phyloP scores from a whole-genome alignment of 2,113 vertebrate species.

The Penelope pileata region DNA sequence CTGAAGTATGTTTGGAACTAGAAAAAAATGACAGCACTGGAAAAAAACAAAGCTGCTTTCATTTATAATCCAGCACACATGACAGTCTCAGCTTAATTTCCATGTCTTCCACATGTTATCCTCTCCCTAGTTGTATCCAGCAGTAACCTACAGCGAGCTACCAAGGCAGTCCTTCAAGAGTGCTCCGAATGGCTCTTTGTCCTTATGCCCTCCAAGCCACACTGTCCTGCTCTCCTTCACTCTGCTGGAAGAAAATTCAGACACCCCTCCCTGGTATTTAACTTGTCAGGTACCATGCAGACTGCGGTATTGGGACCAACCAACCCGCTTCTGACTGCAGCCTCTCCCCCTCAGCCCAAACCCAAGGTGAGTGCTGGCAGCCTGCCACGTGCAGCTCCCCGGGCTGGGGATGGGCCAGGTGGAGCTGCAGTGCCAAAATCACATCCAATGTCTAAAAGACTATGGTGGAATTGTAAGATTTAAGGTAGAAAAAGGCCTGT shows the following conservation, averaged over 20 bases:
- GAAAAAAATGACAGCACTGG: neutral
- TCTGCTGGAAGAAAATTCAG: neutral
- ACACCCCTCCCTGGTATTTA: neutral
- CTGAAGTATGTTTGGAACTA: neutral
- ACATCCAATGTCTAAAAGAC: neutral
- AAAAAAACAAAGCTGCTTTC: neutral
- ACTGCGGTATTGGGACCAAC: neutral
- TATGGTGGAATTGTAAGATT: neutral
- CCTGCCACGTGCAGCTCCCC: neutral
- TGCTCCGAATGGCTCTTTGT: neutral
- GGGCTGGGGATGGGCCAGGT: neutral
- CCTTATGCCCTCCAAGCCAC: neutral
- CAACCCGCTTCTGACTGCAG: fast-evolving
- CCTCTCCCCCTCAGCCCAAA: neutral
- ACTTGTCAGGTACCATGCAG: neutral
- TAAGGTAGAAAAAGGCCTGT: neutral
- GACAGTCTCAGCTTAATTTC: neutral
- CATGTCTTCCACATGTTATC: neutral
- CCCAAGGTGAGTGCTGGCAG: neutral
- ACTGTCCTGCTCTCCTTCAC: neutral
- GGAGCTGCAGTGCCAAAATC: neutral
- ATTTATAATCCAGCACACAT: neutral
- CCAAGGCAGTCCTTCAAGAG: neutral
- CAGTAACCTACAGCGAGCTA: neutral
- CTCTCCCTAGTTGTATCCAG: neutral